These are phyloP conservation scores for Cyprinodon diabolis DNA, from an alignment of 2,797 vertebrate genomes.

Conservation along the genomic window DNA sequence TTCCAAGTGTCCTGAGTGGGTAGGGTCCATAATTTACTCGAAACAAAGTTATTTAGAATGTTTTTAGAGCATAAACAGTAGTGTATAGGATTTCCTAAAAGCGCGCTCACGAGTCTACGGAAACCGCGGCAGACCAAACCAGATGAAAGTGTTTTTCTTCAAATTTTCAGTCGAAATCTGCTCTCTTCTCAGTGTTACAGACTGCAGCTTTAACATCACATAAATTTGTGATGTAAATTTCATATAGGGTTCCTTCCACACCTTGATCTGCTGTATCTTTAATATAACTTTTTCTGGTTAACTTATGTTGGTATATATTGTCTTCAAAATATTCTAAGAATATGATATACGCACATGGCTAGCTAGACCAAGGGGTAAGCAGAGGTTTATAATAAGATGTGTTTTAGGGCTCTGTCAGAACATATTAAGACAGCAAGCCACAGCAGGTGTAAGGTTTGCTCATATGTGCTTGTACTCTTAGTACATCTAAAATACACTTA, in stretches of 20 bases:
- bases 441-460: conserved; percentile 1
- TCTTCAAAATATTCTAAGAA: neutral
- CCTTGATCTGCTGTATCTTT: neutral
- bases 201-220: too few species aligned
- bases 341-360: conserved; percentile 11
- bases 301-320: neutral
- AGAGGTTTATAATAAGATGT: neutral
- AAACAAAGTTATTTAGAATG: too few species aligned
- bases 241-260: neutral
- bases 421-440: neutral
- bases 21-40: too few species aligned
- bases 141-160: too few species aligned
- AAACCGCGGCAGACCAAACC: too few species aligned
- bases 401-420: conserved; percentile 43
- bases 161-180: too few species aligned
- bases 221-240: conserved; percentile 3
- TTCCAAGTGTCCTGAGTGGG: too few species aligned
- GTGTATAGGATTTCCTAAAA: too few species aligned
- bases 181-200: too few species aligned
- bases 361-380: neutral
- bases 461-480: neutral
- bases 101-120: too few species aligned
- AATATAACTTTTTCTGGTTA: neutral
- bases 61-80: too few species aligned
- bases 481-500: neutral